phyloP scores from a whole-genome alignment of 1,140 invertebrate genomes.

The Ctenoplectra terminalis region DNA sequence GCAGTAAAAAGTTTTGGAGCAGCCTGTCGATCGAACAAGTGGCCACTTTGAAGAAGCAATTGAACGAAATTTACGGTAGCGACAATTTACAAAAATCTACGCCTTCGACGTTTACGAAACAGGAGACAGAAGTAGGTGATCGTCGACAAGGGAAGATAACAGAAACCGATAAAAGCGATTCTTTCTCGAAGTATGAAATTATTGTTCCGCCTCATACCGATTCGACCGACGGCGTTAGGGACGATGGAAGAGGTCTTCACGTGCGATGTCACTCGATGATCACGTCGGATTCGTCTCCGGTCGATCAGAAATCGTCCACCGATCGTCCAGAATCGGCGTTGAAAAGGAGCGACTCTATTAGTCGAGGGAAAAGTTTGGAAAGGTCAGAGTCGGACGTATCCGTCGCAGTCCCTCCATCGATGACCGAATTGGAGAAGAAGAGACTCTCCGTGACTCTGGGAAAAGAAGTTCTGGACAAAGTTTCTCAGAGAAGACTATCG shows the following conservation, averaged over 20 bases:
- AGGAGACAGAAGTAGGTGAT: neutral
- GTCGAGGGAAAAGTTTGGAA: constrained; percentile 69
- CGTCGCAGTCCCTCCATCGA: constrained; percentile 31
- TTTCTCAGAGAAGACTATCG: constrained; percentile 81
- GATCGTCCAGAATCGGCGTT: constrained; percentile 32
- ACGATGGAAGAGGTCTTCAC: constrained; percentile 83
- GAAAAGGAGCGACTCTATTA: constrained; percentile 73
- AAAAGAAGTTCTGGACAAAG: constrained; percentile 87
- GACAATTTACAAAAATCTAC: constrained; percentile 75
- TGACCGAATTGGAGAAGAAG: constrained; percentile 88
- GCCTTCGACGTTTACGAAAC: neutral
- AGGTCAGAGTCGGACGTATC: constrained; percentile 62
- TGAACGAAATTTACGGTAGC: constrained; percentile 92
- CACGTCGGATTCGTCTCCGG: constrained; percentile 50
- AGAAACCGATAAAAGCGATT: neutral
- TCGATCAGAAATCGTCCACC: neutral
- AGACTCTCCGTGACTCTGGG: constrained; percentile 88
- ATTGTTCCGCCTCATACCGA: constrained; percentile 83
- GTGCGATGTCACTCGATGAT: constrained; percentile 88
- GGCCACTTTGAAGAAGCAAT: constrained; percentile 90
- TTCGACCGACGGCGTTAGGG: constrained; percentile 48
- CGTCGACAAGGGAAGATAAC: neutral
- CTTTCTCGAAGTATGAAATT: constrained; percentile 84
- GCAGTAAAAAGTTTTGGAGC: constrained; percentile 91
- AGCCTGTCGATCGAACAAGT: constrained; percentile 93